Percentiles rank a stretch among this genome's conserved stretches.
Conservation (phyloP, 2,888 invertebrate species). For the Dolichopus griseipennis region DNA sequence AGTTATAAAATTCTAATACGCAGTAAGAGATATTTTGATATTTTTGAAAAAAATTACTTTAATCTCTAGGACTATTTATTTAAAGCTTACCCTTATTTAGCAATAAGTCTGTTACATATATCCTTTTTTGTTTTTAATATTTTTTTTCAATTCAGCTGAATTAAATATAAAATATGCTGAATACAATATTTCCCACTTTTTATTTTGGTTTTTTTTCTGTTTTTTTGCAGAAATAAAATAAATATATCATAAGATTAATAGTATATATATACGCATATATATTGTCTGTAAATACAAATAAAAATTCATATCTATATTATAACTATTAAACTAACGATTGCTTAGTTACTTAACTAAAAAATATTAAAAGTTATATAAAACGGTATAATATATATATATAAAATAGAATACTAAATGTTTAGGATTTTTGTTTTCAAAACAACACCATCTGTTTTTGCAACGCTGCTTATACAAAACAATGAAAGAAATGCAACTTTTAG, state of each 20-base stretch:
- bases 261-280: too few relatives aligned
- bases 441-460: background rate
- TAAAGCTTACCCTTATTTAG: background rate
- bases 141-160: background rate
- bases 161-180: background rate
- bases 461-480: background rate
- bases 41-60: too few relatives aligned
- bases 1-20: too few relatives aligned
- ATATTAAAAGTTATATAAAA: background rate
- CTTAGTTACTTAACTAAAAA: background rate
- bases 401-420: background rate
- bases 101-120: too few relatives aligned
- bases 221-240: background rate
- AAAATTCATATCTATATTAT: too few relatives aligned
- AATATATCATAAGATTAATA: too few relatives aligned
- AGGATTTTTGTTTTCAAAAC: background rate
- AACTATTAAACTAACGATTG: background rate
- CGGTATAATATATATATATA: background rate
- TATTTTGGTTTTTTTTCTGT: too few relatives aligned
- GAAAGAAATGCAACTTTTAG: background rate
- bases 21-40: too few relatives aligned
- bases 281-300: too few relatives aligned
- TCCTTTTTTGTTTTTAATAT: too few relatives aligned
- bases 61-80: too few relatives aligned
- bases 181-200: background rate